These are phyloP conservation scores for Lepidochrysops patricia DNA, from an alignment of 2,888 invertebrate species.

Conservation along the genomic window DNA sequence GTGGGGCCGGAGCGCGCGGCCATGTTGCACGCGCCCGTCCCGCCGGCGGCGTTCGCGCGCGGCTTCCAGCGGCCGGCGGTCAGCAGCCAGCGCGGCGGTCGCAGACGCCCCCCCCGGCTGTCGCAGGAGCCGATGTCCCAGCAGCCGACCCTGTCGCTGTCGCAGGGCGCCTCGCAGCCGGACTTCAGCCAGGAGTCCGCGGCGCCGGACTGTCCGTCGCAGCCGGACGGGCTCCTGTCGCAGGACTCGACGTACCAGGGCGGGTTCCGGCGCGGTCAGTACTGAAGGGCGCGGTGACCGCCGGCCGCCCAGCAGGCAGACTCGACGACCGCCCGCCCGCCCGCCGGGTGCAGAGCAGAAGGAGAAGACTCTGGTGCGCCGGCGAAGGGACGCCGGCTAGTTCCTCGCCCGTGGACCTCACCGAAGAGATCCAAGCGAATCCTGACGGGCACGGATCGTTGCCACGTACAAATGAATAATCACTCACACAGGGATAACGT, in stretches of 20 bases:
- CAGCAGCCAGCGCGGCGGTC: constrained; percentile 75
- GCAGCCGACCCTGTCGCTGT: constrained; percentile 80
- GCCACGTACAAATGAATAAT: constrained; percentile 31
- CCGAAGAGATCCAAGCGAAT: constrained; percentile 12
- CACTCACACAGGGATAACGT: constrained; percentile 42
- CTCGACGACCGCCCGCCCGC: constrained; percentile 34
- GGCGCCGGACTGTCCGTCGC: constrained; percentile 90
- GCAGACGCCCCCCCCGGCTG: constrained; percentile 60
- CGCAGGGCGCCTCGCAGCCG: constrained; percentile 81
- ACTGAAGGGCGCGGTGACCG: constrained; percentile 89
- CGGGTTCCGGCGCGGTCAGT: constrained; percentile 76
- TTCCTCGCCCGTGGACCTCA: constrained; percentile 27
- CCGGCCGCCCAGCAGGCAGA: constrained; percentile 69
- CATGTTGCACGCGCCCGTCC: constrained; percentile 87
- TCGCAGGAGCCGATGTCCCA: constrained; percentile 85
- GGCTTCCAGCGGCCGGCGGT: constrained; percentile 79
- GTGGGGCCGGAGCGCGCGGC: constrained; percentile 90
- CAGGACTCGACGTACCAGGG: constrained; percentile 93
- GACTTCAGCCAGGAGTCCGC: constrained; percentile 88
- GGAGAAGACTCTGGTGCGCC: constrained; percentile 16
- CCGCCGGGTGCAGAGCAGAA: constrained; percentile 5
- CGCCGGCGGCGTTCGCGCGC: constrained; percentile 95
- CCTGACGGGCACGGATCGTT: constrained; percentile 9
- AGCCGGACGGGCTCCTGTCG: constrained; percentile 94
- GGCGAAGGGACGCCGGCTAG: constrained; percentile 17